Evolutionary conservation across 2,888 invertebrate genomes (phyloP).

Genomic region (Nomada flava): DNA sequence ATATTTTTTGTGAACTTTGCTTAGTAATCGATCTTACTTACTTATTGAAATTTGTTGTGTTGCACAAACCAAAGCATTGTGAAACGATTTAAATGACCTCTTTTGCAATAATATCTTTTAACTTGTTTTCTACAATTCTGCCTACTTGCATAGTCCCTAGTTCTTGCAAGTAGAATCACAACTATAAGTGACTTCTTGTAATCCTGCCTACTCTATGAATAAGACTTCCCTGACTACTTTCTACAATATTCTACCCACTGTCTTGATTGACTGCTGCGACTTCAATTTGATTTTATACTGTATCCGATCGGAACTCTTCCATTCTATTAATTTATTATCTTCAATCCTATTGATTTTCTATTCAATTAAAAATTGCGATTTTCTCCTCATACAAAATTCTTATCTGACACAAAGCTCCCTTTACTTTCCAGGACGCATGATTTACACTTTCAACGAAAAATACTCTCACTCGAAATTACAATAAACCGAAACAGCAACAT

Average conservation of each 20-base stretch:
- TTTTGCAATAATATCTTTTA: neutral
- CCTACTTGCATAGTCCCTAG: neutral
- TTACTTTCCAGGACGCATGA: too few relatives aligned
- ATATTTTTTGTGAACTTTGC: too few relatives aligned
- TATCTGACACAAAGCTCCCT: too few relatives aligned
- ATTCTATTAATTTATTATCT: too few relatives aligned
- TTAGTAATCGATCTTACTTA: too few relatives aligned
- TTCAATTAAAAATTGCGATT: too few relatives aligned
- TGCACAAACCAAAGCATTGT: neutral
- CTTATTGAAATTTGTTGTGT: neutral
- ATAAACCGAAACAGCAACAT: neutral
- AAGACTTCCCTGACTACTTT: neutral
- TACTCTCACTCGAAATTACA: neutral
- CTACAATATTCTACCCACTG: neutral
- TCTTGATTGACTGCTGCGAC: neutral
- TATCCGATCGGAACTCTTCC: neutral
- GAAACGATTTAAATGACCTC: neutral
- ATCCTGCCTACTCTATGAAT: neutral
- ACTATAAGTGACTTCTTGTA: neutral
- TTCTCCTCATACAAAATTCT: too few relatives aligned
- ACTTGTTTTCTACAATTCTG: neutral
- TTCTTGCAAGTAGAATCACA: neutral
- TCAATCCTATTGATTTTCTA: too few relatives aligned
- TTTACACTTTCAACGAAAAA: neutral
- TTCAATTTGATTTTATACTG: neutral